Evolutionary conservation across 2,797 vertebrate genomes (phyloP), one percentile per base, ranked within the genome.

Genomic region (Calcarius lapponicus): DNA sequence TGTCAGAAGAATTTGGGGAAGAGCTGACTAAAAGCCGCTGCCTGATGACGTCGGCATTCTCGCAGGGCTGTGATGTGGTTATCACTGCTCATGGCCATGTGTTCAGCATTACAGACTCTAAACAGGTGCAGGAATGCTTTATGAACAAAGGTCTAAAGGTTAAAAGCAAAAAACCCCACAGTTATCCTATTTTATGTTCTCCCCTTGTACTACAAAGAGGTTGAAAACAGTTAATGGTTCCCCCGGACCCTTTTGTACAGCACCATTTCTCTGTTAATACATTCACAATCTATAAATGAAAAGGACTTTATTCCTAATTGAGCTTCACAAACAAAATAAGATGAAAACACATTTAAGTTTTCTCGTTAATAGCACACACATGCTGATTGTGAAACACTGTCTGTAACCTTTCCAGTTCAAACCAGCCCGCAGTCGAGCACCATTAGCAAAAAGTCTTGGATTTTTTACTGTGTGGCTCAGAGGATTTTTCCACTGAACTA

Each of bases 61-160:
- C 40, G 53, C 22, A 40, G n/a, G 48, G 88, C 94, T 96, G 50
- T 94, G 93, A 96, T 89, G 92, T 94, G 92, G 91, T 74, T 80
- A 83, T 93, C 93, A 83, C 32, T 83, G 81, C 43, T 42, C 84
- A 80, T 1, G 54, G 81, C 88, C 96, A 97, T 82, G 66, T 97
- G 96, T 90, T 96, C 72, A 53, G 87, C 86, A 76, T 96, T 97
- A 96, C 54, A 53, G 81, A 97, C 92, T 50, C 95, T 81, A 92
- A 97, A 94, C 94, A 97, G 96, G 90, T 94, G 96, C 92, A 93
- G 80, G 74, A 86, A 82, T 78, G 61, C 71, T 94, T 94, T 95
- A 95, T 78, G 93, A 95, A 91, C 84, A 70, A 78, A 92, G 90
- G 89, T 67, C 87, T 82, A 69, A 76, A 95, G 94, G 95, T 96